phyloP scores from a whole-genome alignment of 2,113 vertebrate species.

The Rhinopomastus cyanomelas region DNA sequence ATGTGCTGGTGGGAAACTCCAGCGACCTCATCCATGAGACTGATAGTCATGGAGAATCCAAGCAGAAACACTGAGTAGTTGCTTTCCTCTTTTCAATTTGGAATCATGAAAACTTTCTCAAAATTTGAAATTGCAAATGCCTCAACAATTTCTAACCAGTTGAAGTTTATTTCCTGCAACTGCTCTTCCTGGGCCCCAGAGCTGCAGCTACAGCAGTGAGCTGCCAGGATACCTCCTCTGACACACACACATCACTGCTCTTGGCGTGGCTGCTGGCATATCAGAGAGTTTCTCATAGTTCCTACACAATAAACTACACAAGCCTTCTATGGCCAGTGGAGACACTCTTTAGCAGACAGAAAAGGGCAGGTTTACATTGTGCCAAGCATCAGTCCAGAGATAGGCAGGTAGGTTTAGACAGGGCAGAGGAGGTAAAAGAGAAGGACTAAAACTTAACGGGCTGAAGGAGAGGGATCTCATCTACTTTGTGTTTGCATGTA shows the following conservation, averaged over 20 bases:
- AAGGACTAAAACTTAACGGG: neutral
- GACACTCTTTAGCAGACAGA: neutral
- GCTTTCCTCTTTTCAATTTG: neutral
- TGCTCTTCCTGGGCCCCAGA: neutral
- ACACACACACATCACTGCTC: neutral
- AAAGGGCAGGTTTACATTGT: too few relatives aligned
- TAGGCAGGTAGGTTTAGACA: neutral
- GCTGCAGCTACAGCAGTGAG: neutral
- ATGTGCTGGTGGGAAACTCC: fast-evolving
- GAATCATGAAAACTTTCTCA: neutral
- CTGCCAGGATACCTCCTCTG: neutral
- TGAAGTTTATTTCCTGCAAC: neutral
- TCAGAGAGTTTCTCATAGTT: neutral
- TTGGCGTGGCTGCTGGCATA: neutral
- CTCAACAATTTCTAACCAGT: neutral
- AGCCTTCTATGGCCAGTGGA: neutral
- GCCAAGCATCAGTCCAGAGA: neutral
- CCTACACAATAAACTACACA: neutral
- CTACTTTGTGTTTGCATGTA: neutral
- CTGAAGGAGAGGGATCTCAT: neutral
- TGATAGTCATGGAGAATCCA: neutral
- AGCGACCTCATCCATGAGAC: neutral
- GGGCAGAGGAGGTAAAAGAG: neutral
- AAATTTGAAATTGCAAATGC: neutral
- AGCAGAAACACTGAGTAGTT: neutral